A percentile compares a stretch with the other conserved stretches of the same genome.
These are phyloP conservation scores for Helostoma temminkii DNA, from an alignment of 2,797 vertebrate genomes.

Conservation along the genomic window DNA sequence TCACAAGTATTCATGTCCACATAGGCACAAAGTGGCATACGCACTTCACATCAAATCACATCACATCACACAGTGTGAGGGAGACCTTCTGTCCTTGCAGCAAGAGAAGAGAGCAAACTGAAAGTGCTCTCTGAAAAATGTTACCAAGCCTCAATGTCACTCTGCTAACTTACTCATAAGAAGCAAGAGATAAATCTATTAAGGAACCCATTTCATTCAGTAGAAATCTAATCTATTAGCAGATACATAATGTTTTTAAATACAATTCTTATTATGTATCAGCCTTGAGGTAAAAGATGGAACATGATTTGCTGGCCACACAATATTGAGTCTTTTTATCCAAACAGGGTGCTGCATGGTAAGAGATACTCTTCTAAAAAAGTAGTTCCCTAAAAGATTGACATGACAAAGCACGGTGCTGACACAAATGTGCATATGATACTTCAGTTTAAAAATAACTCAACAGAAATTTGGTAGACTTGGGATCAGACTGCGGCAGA, in stretches of 20 bases:
- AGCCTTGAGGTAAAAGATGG: slow-evolving; percentile 33
- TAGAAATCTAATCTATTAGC: slow-evolving; percentile 37
- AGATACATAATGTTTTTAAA: slow-evolving; percentile 43
- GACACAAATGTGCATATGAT: slow-evolving; percentile 22
- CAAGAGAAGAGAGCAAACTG: slow-evolving; percentile 57
- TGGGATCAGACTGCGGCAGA: slow-evolving; percentile 35
- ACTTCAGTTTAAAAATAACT: slow-evolving; percentile 52
- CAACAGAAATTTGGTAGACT: slow-evolving; percentile 7
- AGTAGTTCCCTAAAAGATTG: slow-evolving; percentile 21
- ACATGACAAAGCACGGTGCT: slow-evolving; percentile 5
- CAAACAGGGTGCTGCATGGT: slow-evolving; percentile 6
- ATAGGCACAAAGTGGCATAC: slow-evolving; percentile 62
- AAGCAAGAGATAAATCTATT: slow-evolving; percentile 54
- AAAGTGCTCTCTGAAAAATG: slow-evolving; percentile 66
- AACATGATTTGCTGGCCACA: not conserved
- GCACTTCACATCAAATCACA: slow-evolving; percentile 76
- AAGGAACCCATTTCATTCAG: slow-evolving; percentile 35
- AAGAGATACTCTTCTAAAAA: slow-evolving; percentile 18
- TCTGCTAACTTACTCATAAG: slow-evolving; percentile 28
- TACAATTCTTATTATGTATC: slow-evolving; percentile 33
- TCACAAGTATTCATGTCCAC: too few relatives aligned
- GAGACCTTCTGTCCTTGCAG: slow-evolving; percentile 79
- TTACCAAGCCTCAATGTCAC: slow-evolving; percentile 31
- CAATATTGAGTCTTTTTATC: not conserved
- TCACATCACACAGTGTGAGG: slow-evolving; percentile 74